Percentiles rank a stretch among this genome's conserved stretches.
Conservation (phyloP, 2,797 vertebrate genomes). For the Pangasius krempfi region DNA sequence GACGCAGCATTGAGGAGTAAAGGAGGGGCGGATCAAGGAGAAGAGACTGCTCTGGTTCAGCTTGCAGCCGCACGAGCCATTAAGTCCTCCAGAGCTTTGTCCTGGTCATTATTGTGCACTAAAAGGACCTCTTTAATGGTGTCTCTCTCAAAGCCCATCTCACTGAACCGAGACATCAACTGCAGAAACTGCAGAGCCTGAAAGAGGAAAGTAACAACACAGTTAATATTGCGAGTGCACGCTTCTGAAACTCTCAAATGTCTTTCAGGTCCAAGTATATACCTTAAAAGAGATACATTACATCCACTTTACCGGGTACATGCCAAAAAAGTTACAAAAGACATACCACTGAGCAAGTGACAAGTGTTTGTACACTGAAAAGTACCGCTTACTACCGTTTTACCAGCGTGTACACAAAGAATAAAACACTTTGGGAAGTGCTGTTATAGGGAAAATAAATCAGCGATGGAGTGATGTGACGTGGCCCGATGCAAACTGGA, state of each 20-base stretch:
- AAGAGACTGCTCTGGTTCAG: conserved; percentile 74
- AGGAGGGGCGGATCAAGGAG: conserved; percentile 60
- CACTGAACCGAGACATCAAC: conserved; percentile 95
- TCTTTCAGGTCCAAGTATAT: no score
- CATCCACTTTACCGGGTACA: neutral
- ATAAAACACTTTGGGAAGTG: neutral
- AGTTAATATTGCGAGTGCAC: neutral
- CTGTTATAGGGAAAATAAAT: neutral
- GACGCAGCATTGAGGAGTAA: conserved; percentile 52
- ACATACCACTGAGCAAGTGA: neutral
- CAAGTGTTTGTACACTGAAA: neutral
- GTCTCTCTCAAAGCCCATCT: conserved; percentile 96
- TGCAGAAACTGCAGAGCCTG: conserved; percentile 93
- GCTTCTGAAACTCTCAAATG: neutral
- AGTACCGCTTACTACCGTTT: neutral
- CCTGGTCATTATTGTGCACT: conserved; percentile 93
- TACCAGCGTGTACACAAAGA: neutral
- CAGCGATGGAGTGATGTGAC: neutral
- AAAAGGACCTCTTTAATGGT: conserved; percentile 95
- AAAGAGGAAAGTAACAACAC: conserved; percentile 42
- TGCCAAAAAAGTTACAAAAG: neutral
- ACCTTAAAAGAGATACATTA: neutral
- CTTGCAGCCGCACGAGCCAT: conserved; percentile 91
- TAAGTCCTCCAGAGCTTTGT: conserved; percentile 93
- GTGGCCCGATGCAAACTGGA: neutral